Conservation (phyloP, 2,888 invertebrate genomes). For the Spicauda simplicius region DNA sequence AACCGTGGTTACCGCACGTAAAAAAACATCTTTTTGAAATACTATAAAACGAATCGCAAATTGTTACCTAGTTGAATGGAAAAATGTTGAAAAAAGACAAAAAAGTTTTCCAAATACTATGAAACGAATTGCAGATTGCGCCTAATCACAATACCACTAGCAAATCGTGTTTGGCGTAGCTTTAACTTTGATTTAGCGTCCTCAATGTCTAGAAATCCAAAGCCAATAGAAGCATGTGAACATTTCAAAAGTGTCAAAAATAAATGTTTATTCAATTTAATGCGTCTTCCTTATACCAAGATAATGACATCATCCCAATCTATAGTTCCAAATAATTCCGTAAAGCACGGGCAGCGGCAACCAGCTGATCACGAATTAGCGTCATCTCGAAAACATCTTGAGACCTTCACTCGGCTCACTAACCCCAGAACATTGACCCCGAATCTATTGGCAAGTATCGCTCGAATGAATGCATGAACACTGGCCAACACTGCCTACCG, state of each 20-base stretch:
- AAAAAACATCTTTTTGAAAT: no score
- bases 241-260: background rate
- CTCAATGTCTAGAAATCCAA: no score
- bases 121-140: no score
- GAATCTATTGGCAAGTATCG: slow-evolving; percentile 31
- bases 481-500: slow-evolving; percentile 11
- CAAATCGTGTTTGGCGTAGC: no score
- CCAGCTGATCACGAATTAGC: slow-evolving; percentile 5
- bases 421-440: slow-evolving; percentile 31
- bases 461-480: slow-evolving; percentile 9
- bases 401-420: slow-evolving; percentile 10
- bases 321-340: background rate
- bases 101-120: no score
- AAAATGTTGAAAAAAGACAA: no score
- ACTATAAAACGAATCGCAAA: no score
- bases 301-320: background rate
- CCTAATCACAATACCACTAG: no score
- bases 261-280: background rate
- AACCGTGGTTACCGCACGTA: no score
- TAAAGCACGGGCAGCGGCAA: background rate
- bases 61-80: no score
- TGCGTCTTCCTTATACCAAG: background rate
- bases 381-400: slow-evolving; percentile 15
- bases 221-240: background rate
- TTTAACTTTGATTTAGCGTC: no score